Base-by-base conservation (phyloP, 2,797 vertebrate genomes). In the Molossus molossus region DNA sequence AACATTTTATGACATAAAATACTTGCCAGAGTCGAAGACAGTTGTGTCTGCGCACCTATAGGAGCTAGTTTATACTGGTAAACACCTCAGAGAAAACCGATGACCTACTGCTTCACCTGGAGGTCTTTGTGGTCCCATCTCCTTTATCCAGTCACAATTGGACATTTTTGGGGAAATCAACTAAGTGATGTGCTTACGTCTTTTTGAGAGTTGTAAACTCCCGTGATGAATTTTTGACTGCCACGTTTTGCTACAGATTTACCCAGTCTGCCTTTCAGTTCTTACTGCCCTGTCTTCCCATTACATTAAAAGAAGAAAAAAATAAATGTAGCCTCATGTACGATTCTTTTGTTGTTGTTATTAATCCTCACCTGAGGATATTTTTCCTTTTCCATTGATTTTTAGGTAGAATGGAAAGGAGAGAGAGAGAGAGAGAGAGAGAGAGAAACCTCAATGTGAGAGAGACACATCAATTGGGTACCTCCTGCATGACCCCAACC, bases 1-100 rank as follows among this genome's bases (percentile, higher is more conserved):
- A 94, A 89, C 89, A 95, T 69, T 60, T 58, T 48, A 82, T 55
- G 37, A 64, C 64, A 92, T 91, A 48, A 75, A 45, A 85, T 62
- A 53, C 60, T 92, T 37, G 3, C 62, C 81, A 55, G n/a, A 93
- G 57, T 69, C 81, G 48, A 92, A 58, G 70, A 65, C 87, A 55
- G 72, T 90, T 90, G 29, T 85, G 20, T 64, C 45, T n/a, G 10
- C 25, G 18, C 25, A 88, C 25, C 37, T 87, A 9, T 6, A 60
- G 91, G 55, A 65, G 18, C 70, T 70, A 45, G 75, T 85, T 91
- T 67, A 65, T 81, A 37, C 81, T 92, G n/a, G 83, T 86, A 29
- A 94, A 58, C 50, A 33, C 15, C 18, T 37, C 20, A 58, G 62
- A 87, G 75, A 33, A 69, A n/a, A 65, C 40, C 13, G 1, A 79